Evolutionary conservation across 1,140 invertebrate genomes (phyloP).

Genomic region (Adelges cooleyi): DNA sequence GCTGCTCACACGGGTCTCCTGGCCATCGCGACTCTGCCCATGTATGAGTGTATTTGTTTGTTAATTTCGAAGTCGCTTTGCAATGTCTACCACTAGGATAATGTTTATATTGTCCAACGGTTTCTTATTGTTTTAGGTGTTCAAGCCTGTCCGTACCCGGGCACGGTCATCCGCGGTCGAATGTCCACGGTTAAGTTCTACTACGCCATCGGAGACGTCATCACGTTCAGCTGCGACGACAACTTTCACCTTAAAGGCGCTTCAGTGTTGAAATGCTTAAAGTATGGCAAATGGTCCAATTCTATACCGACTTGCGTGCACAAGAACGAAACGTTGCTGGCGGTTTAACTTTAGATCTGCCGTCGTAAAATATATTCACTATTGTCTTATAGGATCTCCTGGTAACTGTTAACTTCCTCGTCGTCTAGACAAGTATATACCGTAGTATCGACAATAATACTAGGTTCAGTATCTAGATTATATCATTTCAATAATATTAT

Average conservation of each 20-base stretch:
- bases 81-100: background rate
- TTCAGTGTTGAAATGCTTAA: conserved; percentile 59
- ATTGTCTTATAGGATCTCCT: background rate
- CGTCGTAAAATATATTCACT: background rate
- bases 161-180: conserved; percentile 66
- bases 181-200: conserved; percentile 79
- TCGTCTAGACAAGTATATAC: too few species aligned
- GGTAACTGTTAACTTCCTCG: background rate
- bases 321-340: conserved; percentile 25
- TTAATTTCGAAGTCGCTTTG: background rate
- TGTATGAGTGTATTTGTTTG: background rate
- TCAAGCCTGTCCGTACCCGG: conserved; percentile 71
- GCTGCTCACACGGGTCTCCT: conserved; percentile 1
- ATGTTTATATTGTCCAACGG: background rate
- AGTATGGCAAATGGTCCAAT: conserved; percentile 75
- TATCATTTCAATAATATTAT: background rate
- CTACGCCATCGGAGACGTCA: conserved; percentile 72
- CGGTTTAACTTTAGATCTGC: background rate
- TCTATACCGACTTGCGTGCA: conserved; percentile 58
- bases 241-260: conserved; percentile 62
- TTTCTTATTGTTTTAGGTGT: conserved; percentile 44
- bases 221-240: conserved; percentile 69
- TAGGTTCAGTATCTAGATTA: background rate
- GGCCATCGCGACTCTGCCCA: background rate
- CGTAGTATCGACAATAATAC: background rate